Conservation (phyloP, 2,797 vertebrate genomes). For the Naso thynnoides region DNA sequence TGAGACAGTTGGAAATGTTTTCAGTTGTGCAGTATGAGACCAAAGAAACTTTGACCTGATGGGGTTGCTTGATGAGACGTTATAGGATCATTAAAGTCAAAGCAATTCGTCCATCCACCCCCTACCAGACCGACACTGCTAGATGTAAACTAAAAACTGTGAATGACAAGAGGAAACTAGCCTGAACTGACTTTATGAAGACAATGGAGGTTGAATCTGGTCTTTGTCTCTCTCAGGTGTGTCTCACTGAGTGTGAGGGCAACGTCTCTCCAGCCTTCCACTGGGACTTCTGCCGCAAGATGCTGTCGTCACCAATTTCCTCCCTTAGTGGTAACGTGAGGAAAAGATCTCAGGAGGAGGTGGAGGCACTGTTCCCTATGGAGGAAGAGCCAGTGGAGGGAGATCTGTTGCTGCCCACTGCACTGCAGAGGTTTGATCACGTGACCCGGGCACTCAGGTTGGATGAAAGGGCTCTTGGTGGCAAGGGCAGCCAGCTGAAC, state of each 20-base stretch:
- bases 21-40: neutral
- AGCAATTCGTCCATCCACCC: neutral
- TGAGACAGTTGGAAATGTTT: neutral
- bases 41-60: neutral
- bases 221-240: slow-evolving; percentile 83
- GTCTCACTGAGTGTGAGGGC: slow-evolving; percentile 90
- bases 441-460: slow-evolving; percentile 74
- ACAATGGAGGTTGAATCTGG: slow-evolving; percentile 1
- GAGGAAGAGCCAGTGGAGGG: slow-evolving; percentile 74
- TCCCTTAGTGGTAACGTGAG: slow-evolving; percentile 66
- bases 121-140: neutral
- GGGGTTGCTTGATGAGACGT: neutral
- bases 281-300: slow-evolving; percentile 88
- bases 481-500: slow-evolving; percentile 58
- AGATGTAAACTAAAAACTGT: neutral
- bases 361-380: slow-evolving; percentile 76
- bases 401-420: slow-evolving; percentile 65
- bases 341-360: slow-evolving; percentile 84
- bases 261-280: slow-evolving; percentile 81
- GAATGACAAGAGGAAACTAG: neutral
- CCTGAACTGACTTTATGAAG: neutral
- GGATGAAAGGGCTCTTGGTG: slow-evolving; percentile 60
- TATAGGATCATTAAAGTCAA: neutral
- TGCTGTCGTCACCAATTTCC: slow-evolving; percentile 59
- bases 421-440: slow-evolving; percentile 80